Base-by-base conservation (phyloP, 2,888 invertebrate genomes). In the Formica aserva region DNA sequence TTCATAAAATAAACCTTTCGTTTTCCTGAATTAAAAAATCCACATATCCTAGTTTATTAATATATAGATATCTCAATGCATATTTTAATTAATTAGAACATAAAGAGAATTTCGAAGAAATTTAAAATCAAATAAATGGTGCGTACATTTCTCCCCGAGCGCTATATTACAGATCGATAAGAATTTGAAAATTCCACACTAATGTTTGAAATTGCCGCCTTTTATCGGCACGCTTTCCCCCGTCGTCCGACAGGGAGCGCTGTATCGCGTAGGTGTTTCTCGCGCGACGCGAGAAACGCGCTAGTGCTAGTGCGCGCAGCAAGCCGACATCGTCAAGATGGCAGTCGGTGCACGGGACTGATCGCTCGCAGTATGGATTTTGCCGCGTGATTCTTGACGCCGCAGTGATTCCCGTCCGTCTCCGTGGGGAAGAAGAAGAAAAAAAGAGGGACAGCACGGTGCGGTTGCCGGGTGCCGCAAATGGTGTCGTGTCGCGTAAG, bases 321-420 rank as follows among this genome's bases (percentile, higher is more conserved):
- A 81, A 89, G 87, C 86, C 85, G 86, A 88, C 88, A 89, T 88
- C 87, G 92, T 91, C 92, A 94, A 94, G 93, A 94, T 94, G 94
- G 94, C 92, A 45, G 48, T 52, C 2, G 78, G 45, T 91, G 93
- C 92, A 92, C 83, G 84, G 76, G 83, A 77, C 60, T 72, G 85
- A 88, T 85, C 85, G 87, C 84, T 82, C 67, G 67, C 76, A 86
- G 89, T 92, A 91, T 92, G 92, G 91, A 91, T 91, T 91, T 92
- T 90, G 89, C 91, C 91, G 93, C 92, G 93, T 93, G 92, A 92
- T 92, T 91, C 86, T 38, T 32, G 38, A 15, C 32, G 45, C 69
- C 22, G 57, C 57, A 38, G 48, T 55, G 71, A 32, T 38, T 62
- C 35, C 18, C 75, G 62, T 32, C 35, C 55, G 55, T 72, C 22